These are phyloP conservation scores for Porites australiensis DNA, from an alignment of 64 coral and sea anemone species.

Conservation along the genomic window DNA sequence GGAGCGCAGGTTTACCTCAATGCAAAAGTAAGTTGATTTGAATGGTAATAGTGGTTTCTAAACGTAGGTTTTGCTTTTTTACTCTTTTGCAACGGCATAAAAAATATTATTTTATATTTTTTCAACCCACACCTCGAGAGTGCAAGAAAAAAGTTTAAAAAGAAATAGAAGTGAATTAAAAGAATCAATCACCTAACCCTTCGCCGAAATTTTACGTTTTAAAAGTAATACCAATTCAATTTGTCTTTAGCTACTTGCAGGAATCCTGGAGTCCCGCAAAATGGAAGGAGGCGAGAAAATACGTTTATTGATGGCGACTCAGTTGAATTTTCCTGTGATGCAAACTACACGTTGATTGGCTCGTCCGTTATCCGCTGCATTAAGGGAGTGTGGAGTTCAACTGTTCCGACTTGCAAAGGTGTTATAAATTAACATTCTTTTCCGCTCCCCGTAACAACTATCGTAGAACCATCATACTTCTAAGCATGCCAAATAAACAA, in stretches of 20 bases:
- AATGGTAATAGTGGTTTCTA: too few species aligned
- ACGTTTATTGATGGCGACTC: constrained; percentile 40
- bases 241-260: constrained; percentile 24
- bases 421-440: neutral
- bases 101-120: too few species aligned
- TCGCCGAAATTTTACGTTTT: too few species aligned
- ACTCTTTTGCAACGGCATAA: too few species aligned
- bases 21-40: constrained; percentile 10
- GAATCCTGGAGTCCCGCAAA: constrained; percentile 53
- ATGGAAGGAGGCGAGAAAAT: constrained; percentile 45
- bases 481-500: too few species aligned
- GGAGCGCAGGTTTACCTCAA: neutral
- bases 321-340: constrained; percentile 25
- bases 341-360: constrained; percentile 15
- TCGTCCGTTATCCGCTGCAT: constrained; percentile 32
- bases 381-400: constrained; percentile 20
- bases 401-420: constrained; percentile 42
- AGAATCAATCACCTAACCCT: neutral
- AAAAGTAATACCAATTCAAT: neutral
- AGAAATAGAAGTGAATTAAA: too few species aligned
- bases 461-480: too few species aligned
- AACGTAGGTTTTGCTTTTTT: too few species aligned
- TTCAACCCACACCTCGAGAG: too few species aligned
- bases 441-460: neutral
- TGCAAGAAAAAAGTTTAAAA: too few species aligned